Conservation (phyloP, 2,797 vertebrate genomes). For the Erethizon dorsatum region DNA sequence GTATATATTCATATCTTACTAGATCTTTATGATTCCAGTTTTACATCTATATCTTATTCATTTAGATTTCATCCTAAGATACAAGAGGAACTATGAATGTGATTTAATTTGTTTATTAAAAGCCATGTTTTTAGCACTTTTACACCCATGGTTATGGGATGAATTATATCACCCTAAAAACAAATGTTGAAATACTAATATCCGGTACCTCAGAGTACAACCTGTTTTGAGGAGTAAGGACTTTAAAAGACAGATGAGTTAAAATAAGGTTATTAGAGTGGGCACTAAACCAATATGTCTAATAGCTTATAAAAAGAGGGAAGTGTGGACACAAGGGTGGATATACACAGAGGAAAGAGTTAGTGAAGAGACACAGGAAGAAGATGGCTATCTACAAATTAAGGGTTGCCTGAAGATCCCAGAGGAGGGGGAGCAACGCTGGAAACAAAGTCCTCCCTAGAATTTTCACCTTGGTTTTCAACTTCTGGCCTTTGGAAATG, state of each 20-base stretch:
- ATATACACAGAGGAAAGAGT: not conserved
- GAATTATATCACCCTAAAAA: not conserved
- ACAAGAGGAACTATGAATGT: not conserved
- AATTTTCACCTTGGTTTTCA: not conserved
- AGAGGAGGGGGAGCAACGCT: not conserved
- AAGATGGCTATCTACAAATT: not conserved
- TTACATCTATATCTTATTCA: constrained; percentile 9
- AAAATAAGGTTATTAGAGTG: not conserved
- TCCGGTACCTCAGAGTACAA: not conserved
- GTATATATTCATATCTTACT: not conserved
- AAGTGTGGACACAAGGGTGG: not conserved
- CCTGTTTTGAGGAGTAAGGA: not conserved
- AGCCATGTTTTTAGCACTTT: not conserved
- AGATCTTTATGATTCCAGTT: not conserved
- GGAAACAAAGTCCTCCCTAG: not conserved
- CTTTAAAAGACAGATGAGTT: not conserved
- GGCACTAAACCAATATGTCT: not conserved
- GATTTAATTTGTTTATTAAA: not conserved
- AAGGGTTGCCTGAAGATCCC: not conserved
- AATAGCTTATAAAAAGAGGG: not conserved
- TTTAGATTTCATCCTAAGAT: not conserved
- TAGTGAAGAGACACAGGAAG: not conserved
- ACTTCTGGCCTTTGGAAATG: not conserved
- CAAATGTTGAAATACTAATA: not conserved
- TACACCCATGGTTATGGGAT: not conserved